Evolutionary conservation across 2,113 vertebrate species (phyloP), one percentile per base, ranked within the genome.

Genomic region (Mobula hypostoma): DNA sequence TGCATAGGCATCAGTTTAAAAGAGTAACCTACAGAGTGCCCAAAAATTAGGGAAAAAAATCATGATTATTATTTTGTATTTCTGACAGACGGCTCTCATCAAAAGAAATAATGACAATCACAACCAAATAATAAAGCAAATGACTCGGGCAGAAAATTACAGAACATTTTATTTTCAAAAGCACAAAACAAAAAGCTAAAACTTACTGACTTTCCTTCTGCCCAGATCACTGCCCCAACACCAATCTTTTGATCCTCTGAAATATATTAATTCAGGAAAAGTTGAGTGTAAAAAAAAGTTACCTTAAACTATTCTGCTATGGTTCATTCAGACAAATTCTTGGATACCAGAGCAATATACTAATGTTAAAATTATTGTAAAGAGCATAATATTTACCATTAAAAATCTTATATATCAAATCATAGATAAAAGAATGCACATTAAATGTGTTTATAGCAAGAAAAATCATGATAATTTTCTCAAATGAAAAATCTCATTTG

Each of bases 201-300:
- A 97, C 98, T 98, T 95, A 99, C 98, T 95, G 96, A 95, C 95
- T 96, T 97, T 95, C 97, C 97, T 95, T 97, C 97, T 94, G 98
- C 98, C 98, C 98, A 99, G 95, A 99, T 98, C 58, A 99, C 98
- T 36, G 98, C 97, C 87, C 98, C 98, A 70, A 99, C 98, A 91
- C 98, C 98, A 6, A 98, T 97, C 96, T 99, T 99, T 94, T 98
- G 98, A 96, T 99, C 98, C 97, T 99, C 98, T 99, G 95, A 95
- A 98, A 98, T 48, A 40, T 94, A 48, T 95, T 32, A 94, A 82
- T 78, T 63, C 29, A 63, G 8, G 94, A 74, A 32, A 27, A 72
- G 14, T 14, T 66, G 66, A 90, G 19, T 90, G 15, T 7, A 90
- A 66, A 66, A 80, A 58, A 27, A 6, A 24, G 29, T 2, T 82